Evolutionary conservation across 2,888 invertebrate species (phyloP), one percentile per base, ranked within the genome.

Genomic region (Philopedon plagiatum): DNA sequence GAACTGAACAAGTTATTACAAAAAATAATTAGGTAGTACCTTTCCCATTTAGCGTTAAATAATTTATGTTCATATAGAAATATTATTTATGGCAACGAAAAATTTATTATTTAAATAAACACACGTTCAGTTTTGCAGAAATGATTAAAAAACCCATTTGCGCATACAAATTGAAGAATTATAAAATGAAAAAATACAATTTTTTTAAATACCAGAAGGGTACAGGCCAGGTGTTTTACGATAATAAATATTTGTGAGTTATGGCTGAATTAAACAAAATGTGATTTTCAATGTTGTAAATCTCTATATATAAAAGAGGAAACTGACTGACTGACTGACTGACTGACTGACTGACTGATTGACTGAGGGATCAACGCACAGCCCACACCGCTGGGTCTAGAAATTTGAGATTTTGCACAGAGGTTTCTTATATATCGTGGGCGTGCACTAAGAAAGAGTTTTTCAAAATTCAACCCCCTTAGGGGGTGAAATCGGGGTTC

Each of bases 211-310:
- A 23, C 41, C 58, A 44, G 60, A 56, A 62, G 65, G 51, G 60
- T 60, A 51, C 32, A 18, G 26, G 64, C 66, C 71, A 72, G 71
- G 71, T 72, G 71, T 72, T 72, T 66, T 32, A 54, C 39, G 37
- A 68, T 49, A 54, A 73, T 73, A 73, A 73, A 73, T 68, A 73
- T 15, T 64, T 58, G 18, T 63, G 67, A 63, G 60, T 73, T 72
- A 72, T 72, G 67, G 67, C 49, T 34, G 63, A 66, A 72, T 72
- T 72, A 72, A 72, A 72, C 66, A 70, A 72, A 72, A 58, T 60
- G 41, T 34, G 34, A 44, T 18, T 49, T 66, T 62, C 64, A 63
- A 68, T 41, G 64, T 41, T 68, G 72, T 73, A 64, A 63, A 73
- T 73, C 67, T 49, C 34, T 29, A 51, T n/a, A n/a, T n/a, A n/a